Evolutionary conservation across 2,113 vertebrate species (phyloP).

Genomic region (Pseudopipra pipra): DNA sequence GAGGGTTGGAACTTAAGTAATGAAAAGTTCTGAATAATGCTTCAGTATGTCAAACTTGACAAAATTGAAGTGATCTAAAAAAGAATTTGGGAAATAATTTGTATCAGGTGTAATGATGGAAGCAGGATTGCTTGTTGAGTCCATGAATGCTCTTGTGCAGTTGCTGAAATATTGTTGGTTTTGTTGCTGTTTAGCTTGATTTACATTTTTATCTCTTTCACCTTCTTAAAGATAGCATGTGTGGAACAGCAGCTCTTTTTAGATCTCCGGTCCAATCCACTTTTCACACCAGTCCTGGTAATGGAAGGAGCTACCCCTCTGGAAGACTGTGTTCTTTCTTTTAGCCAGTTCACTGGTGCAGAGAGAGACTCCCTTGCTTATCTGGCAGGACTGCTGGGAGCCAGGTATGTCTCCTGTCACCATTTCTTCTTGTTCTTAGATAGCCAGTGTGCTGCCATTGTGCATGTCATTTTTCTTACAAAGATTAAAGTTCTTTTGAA

Average conservation of each 20-base stretch:
- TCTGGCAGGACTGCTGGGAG: slow-evolving; percentile 88
- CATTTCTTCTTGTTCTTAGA: not conserved
- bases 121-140: not conserved
- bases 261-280: slow-evolving; percentile 81
- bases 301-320: slow-evolving; percentile 84
- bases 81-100: not conserved
- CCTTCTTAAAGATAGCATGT: slow-evolving; percentile 81
- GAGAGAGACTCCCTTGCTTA: slow-evolving; percentile 91
- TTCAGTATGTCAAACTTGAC: not conserved
- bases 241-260: slow-evolving; percentile 86
- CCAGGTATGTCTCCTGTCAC: slow-evolving; percentile 76
- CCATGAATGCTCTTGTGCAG: not conserved
- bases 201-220: not conserved
- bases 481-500: not conserved
- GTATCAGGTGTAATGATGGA: not conserved
- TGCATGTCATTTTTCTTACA: not conserved
- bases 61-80: not conserved
- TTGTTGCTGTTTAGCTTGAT: not conserved
- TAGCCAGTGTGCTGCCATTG: not conserved
- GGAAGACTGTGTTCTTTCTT: slow-evolving; percentile 86
- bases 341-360: slow-evolving; percentile 92
- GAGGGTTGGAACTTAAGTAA: not conserved
- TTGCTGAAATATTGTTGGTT: not conserved
- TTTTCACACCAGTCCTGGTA: slow-evolving; percentile 89
- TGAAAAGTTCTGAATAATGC: not conserved